Percentiles rank a stretch among this genome's conserved stretches.
Evolutionary conservation across 2,797 vertebrate species (phyloP).

Genomic region (Lepidocolaptes lacrymiger): DNA sequence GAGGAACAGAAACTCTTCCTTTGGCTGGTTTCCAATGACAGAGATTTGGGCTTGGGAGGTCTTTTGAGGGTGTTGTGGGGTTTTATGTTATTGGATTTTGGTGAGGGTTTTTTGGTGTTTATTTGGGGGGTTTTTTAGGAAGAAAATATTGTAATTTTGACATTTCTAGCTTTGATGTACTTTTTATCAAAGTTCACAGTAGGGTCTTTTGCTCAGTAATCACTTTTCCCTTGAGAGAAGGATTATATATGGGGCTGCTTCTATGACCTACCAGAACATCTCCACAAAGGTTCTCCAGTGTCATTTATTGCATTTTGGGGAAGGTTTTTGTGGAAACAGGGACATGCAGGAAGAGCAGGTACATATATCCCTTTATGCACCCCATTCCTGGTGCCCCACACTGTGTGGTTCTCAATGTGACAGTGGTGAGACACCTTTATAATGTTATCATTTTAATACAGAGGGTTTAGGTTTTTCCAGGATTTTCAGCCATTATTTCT

Average conservation of each 20-base stretch:
- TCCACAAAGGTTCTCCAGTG: not conserved
- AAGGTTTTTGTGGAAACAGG: not conserved
- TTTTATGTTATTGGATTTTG: not conserved
- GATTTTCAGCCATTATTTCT: not conserved
- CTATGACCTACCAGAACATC: not conserved
- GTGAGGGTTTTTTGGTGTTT: not conserved
- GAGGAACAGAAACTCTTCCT: not conserved
- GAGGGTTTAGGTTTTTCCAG: not conserved
- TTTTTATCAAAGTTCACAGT: not conserved
- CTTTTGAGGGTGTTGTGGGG: not conserved
- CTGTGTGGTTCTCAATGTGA: not conserved
- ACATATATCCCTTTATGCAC: not conserved
- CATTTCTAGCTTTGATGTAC: not conserved
- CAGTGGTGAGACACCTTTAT: not conserved
- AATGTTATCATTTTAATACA: not conserved
- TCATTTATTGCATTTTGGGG: not conserved
- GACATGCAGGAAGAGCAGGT: accelerated
- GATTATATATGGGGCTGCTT: not conserved
- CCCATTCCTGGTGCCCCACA: not conserved
- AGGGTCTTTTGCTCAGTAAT: not conserved
- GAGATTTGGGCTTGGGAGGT: not conserved
- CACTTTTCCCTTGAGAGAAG: not conserved
- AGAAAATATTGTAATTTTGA: not conserved
- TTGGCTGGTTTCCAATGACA: not conserved
- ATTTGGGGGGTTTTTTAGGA: not conserved